Evolutionary conservation across 2,113 vertebrate genomes (phyloP).

Genomic region (Loxodonta africana): DNA sequence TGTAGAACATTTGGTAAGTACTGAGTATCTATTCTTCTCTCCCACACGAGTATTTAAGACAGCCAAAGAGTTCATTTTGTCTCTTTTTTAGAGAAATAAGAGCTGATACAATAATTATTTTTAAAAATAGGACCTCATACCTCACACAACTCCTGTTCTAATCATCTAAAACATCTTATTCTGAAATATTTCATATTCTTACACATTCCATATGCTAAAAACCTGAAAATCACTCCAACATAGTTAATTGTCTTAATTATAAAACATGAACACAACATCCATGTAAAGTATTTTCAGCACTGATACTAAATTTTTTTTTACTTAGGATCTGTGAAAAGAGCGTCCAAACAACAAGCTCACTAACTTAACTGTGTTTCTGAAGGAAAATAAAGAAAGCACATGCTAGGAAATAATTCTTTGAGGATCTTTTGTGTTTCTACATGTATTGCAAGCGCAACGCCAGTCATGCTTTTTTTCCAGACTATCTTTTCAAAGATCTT

Average conservation of each 20-base stretch:
- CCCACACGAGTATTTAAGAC: background rate
- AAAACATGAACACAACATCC: background rate
- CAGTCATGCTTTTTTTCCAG: background rate
- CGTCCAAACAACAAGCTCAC: background rate
- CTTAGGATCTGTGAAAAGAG: background rate
- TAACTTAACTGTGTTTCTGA: background rate
- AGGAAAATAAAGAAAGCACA: background rate
- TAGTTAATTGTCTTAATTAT: background rate
- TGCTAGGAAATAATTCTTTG: background rate
- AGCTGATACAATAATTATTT: background rate
- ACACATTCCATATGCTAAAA: background rate
- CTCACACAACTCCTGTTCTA: background rate
- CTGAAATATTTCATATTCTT: background rate
- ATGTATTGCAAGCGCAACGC: background rate
- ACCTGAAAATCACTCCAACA: background rate
- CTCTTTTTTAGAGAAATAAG: slow-evolving; percentile 12
- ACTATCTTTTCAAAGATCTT: background rate
- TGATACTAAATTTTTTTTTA: background rate
- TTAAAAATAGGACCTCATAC: background rate
- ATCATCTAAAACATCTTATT: background rate
- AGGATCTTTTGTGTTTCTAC: background rate
- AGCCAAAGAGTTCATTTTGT: background rate
- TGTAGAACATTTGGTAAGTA: background rate
- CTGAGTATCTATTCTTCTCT: background rate
- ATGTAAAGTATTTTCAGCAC: background rate